Conservation (phyloP, 2,113 vertebrate genomes). For the Limnothrissa miodon region DNA sequence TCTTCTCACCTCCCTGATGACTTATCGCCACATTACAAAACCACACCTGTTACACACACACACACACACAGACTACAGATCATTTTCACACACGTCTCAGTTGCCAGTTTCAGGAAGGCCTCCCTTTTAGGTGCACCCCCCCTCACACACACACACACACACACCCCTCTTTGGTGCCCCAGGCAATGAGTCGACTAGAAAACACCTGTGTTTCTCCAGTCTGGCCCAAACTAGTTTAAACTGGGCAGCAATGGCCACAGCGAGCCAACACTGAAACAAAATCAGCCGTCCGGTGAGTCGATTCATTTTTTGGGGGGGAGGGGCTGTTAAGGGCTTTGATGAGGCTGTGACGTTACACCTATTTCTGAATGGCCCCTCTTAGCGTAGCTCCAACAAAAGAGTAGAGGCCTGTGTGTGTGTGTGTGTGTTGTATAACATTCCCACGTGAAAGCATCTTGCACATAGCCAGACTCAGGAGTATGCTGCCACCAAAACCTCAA, state of each 20-base stretch:
- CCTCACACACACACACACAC: background rate
- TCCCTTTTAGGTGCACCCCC: no score
- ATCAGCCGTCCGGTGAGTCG: background rate
- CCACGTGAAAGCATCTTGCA: background rate
- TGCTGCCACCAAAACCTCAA: background rate
- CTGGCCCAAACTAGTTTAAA: background rate
- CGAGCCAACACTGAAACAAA: background rate
- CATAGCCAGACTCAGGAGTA: background rate
- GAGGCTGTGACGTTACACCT: background rate
- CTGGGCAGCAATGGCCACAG: background rate
- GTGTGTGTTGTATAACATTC: background rate
- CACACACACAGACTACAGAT: background rate
- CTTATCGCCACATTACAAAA: background rate
- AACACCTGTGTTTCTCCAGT: background rate
- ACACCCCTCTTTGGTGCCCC: background rate
- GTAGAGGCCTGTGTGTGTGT: background rate
- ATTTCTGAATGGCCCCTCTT: background rate
- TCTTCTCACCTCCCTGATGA: background rate
- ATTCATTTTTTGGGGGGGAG: background rate
- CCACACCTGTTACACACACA: background rate
- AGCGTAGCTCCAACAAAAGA: background rate
- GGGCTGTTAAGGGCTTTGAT: background rate
- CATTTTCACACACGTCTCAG: conserved; percentile 12
- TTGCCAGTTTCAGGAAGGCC: conserved; percentile 3
- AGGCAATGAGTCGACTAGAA: background rate